Conservation (phyloP, 2,113 vertebrate genomes). For the Calidris pygmaea region DNA sequence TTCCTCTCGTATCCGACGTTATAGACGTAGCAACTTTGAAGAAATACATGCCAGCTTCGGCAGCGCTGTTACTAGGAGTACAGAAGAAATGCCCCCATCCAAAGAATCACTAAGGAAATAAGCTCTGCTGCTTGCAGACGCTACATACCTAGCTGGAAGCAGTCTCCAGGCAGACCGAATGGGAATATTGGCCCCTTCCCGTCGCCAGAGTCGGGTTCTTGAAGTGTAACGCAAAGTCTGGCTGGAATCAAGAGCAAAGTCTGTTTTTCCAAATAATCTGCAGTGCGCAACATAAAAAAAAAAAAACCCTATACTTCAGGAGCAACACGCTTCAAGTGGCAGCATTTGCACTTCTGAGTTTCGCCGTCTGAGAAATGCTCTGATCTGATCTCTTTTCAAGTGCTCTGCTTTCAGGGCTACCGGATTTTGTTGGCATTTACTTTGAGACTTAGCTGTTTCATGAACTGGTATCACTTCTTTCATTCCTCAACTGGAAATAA, state of each 20-base stretch:
- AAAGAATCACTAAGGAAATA: slow-evolving; percentile 41
- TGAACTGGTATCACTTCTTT: neutral
- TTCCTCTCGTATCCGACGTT: neutral
- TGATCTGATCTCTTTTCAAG: neutral
- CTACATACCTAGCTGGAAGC: neutral
- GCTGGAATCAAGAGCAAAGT: neutral
- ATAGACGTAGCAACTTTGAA: neutral
- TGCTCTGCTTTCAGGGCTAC: neutral
- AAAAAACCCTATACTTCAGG: neutral
- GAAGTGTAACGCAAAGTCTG: neutral
- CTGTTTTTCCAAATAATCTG: neutral
- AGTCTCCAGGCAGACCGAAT: neutral
- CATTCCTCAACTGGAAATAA: neutral
- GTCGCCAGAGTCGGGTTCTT: neutral
- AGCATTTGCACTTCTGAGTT: neutral
- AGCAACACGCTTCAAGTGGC: neutral
- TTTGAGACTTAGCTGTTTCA: neutral
- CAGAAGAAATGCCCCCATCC: neutral
- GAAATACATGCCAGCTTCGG: neutral
- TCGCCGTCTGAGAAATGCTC: neutral
- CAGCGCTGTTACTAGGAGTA: neutral
- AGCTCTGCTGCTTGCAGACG: slow-evolving; percentile 1
- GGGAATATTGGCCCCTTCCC: slow-evolving; percentile 26
- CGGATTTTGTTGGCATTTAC: accelerated
- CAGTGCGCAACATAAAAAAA: accelerated